phyloP scores from a whole-genome alignment of 2,888 invertebrate species.

The Hemistola chrysoprasaria region DNA sequence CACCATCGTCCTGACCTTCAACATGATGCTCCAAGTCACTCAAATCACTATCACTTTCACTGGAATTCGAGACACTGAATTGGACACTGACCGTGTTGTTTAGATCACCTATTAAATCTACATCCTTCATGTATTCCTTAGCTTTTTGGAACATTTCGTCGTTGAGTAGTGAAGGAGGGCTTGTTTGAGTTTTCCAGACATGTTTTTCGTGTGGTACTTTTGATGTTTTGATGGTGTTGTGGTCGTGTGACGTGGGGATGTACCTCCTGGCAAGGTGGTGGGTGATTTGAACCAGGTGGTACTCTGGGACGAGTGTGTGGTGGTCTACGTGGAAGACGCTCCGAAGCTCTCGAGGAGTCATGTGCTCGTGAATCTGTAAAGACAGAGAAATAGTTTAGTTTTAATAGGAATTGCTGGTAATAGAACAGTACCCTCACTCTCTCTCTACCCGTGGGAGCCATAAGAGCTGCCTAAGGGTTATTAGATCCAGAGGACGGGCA shows the following conservation, averaged over 20 bases:
- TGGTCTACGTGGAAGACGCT: slow-evolving; percentile 92
- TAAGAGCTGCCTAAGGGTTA: too few species aligned
- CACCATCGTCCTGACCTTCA: slow-evolving; percentile 72
- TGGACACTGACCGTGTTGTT: slow-evolving; percentile 71
- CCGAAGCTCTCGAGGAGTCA: slow-evolving; percentile 91
- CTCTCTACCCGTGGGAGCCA: too few species aligned
- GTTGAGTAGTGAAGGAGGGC: slow-evolving; percentile 64
- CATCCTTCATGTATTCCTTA: slow-evolving; percentile 62
- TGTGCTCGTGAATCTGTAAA: slow-evolving; percentile 92
- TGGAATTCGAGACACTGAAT: slow-evolving; percentile 65
- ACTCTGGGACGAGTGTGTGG: slow-evolving; percentile 90
- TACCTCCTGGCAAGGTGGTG: slow-evolving; percentile 81
- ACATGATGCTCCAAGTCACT: slow-evolving; percentile 58
- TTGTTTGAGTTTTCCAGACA: slow-evolving; percentile 53
- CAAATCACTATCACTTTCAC: slow-evolving; percentile 59
- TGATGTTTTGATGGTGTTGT: slow-evolving; percentile 45
- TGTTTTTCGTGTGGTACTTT: slow-evolving; percentile 71
- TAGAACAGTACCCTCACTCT: too few species aligned
- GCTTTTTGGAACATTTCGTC: slow-evolving; percentile 73
- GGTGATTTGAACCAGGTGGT: slow-evolving; percentile 90
- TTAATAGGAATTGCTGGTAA: too few species aligned
- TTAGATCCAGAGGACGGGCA: too few species aligned
- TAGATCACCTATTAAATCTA: slow-evolving; percentile 67
- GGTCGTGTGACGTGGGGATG: slow-evolving; percentile 53
- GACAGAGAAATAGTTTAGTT: slow-evolving; percentile 5